Evolutionary conservation across 2,797 vertebrate species (phyloP), one percentile per base, ranked within the genome.

Genomic region (Tokudaia muenninki): DNA sequence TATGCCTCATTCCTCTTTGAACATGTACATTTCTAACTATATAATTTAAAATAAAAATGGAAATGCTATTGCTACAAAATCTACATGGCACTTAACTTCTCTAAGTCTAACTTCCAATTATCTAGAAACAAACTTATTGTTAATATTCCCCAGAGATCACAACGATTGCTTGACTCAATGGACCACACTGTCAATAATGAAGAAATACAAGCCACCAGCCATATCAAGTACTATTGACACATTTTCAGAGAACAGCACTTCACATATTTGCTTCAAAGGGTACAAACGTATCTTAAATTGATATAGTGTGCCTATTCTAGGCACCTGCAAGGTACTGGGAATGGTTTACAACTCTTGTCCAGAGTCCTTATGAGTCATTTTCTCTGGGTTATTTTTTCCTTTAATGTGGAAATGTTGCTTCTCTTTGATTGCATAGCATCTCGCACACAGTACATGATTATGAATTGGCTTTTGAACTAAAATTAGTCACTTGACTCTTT

Each of bases 1-100:
- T 41, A 34, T 19, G 92, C 70, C 57, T 65, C 34, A 50, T 47
- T 77, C 47, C 17, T 86, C 87, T 93, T 55, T 91, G 47, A 65
- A 90, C 37, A 70, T 87, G 55, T 67, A 63, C 79, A 79, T 19
- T 83, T 94, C 37, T 84, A 59, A 13, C 0, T 59, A 57, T 1
- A 50, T 94, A 88, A 78, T 41, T 61, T 94, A 90, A 89, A 89
- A 93, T 55, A 88, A 47, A 92, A 84, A 93, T 77, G 65, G 84
- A n/a, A 81, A 92, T 77, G 17, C 0, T 41, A 84, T 19, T 34
- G 0, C 65, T 90, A 65, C n/a, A 95, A 91, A 90, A 86, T 50
- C 17, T 14, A 37, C 10, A 74, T 2, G 34, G 29, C 65, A 84
- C 21, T 94, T 81, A 59, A 41, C 12, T 78, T 78, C 34, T 86